phyloP scores from a whole-genome alignment of 2,113 vertebrate species.

The Campylorhamphus procurvoides region DNA sequence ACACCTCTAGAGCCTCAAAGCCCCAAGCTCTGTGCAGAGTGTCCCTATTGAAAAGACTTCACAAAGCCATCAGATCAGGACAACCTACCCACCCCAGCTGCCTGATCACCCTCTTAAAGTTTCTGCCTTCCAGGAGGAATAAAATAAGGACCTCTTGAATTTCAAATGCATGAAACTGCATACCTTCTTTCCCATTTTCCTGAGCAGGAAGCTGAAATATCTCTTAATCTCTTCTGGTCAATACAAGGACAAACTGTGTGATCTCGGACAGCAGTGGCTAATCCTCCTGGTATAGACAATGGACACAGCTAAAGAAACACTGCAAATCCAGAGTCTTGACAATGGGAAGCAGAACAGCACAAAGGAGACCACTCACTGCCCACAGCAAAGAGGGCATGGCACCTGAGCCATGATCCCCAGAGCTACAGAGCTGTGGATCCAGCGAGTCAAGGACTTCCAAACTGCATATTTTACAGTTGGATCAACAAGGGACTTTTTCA shows the following conservation, averaged over 20 bases:
- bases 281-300: not conserved
- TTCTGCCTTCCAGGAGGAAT: not conserved
- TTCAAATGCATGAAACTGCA: not conserved
- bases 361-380: not conserved
- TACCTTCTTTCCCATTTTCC: not conserved
- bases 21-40: not conserved
- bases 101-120: not conserved
- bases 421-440: fast-evolving
- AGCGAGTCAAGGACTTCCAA: not conserved
- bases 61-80: not conserved
- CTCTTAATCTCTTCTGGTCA: not conserved
- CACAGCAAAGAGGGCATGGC: not conserved
- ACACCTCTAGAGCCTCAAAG: not conserved
- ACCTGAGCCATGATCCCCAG: not conserved
- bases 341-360: not conserved
- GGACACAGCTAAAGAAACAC: not conserved
- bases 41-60: not conserved
- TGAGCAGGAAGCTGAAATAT: not conserved
- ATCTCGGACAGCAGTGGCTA: not conserved
- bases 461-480: fast-evolving
- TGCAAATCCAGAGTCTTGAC: not conserved
- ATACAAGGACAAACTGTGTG: not conserved
- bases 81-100: not conserved
- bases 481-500: not conserved
- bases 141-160: not conserved